These are phyloP conservation scores for Myrmecophaga tridactyla DNA, from an alignment of 2,113 vertebrate species.

Conservation along the genomic window DNA sequence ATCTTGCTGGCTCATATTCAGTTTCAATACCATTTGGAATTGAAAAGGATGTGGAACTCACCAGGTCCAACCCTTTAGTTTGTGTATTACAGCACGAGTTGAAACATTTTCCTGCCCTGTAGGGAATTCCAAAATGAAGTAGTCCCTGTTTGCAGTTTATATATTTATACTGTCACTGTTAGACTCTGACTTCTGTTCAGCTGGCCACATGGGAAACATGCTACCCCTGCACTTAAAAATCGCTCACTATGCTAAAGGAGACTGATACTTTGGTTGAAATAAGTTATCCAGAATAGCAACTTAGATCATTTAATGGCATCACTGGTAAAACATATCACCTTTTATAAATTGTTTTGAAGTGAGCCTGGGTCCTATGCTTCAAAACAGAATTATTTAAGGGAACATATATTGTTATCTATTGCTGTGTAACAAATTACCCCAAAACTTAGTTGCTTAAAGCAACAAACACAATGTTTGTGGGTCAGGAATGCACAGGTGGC, in stretches of 20 bases:
- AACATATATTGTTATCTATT: neutral
- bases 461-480: neutral
- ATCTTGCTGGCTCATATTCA: neutral
- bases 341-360: neutral
- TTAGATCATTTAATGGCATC: neutral
- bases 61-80: neutral
- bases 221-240: neutral
- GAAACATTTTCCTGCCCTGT: neutral
- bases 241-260: neutral
- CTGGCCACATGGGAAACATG: neutral
- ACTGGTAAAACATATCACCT: neutral
- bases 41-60: neutral
- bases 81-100: neutral
- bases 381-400: neutral
- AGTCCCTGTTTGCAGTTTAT: neutral
- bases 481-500: neutral
- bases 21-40: neutral
- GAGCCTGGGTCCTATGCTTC: neutral
- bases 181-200: neutral
- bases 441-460: neutral
- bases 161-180: accelerated
- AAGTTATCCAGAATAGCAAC: neutral
- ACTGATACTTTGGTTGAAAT: too few species aligned
- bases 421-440: neutral
- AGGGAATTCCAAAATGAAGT: neutral